A percentile compares a stretch with the other conserved stretches of the same genome.
These are phyloP conservation scores for Agrilus mali DNA, from an alignment of 2,888 invertebrate species.

Conservation along the genomic window DNA sequence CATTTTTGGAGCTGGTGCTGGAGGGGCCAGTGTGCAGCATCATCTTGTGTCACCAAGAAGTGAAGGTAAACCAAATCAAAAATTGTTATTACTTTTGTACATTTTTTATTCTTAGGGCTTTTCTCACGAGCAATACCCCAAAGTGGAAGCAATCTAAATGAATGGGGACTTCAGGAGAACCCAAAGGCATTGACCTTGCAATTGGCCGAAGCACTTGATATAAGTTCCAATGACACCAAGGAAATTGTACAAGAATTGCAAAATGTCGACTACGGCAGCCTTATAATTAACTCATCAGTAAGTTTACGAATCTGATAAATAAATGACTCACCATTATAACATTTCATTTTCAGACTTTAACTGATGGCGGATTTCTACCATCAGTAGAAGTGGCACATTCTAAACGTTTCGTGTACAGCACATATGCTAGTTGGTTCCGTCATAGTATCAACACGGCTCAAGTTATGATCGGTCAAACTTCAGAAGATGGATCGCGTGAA, in stretches of 20 bases:
- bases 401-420: no score
- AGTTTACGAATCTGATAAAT: no score
- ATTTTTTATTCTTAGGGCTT: constrained; percentile 1
- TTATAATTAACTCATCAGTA: no score
- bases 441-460: no score
- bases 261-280: constrained; percentile 4
- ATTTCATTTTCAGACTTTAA: no score
- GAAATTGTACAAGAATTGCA: constrained; percentile 1
- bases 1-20: constrained; percentile 14
- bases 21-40: constrained; percentile 9
- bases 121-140: constrained; percentile 9
- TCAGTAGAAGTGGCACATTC: no score
- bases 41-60: constrained; percentile 9
- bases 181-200: background rate
- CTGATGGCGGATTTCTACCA: no score
- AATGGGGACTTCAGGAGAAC: constrained; percentile 5
- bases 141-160: constrained; percentile 4
- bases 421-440: no score
- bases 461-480: no score
- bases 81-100: background rate
- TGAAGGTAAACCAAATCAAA: background rate
- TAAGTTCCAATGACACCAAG: background rate
- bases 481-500: no score
- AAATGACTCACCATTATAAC: no score
- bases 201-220: constrained; percentile 2